Base-by-base conservation (phyloP, 1,140 invertebrate species). In the Hetaerina americana region DNA sequence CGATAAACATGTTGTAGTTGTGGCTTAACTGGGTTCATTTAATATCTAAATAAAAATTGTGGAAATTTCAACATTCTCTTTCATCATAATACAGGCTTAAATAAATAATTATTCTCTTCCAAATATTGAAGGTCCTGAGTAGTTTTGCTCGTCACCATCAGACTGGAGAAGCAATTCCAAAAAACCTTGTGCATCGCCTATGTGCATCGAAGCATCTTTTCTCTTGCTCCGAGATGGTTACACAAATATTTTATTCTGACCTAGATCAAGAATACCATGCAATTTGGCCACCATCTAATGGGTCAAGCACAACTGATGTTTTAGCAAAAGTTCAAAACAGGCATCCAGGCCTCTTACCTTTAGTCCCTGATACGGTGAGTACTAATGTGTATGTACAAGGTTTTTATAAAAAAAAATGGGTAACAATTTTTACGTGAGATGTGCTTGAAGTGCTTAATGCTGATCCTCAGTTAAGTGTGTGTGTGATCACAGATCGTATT, bases 131-230 rank as follows among this genome's bases (percentile, higher is more conserved):
- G 90, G 90, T 96, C 2, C 80, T 99, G 0, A 85, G 87, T 29
- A 87, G 87, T 27, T 98, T 98, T 84, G 95, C 95, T 0, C 87
- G 89, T 72, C 95, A 98, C 82, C 97, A 93, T 81, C 87, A 94
- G 80, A 98, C 94, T 0, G 89, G 91, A 18, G 88, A 96, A 80
- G 85, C 87, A 5, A 91, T 98, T 78, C 89, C 93, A 0, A 86
- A 90, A 31, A 80, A 87, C 22, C 88, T 94, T 83, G 75, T 96
- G 15, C 79, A 88, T n/a, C 83, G 89, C 74, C 81, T 97, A 6
- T 93, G 92, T 76, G 87, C 88, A 0, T 90, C 93, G 0, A 97
- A 95, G 77, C 87, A 91, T 76, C 78, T 96, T 26, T 98, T 97
- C 79, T 86, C 87, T 3, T 92, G 95, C 5, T 93, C 91, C 72